Percentiles rank a stretch among this genome's conserved stretches.
These are phyloP conservation scores for Caenorhabditis sulstoni DNA, from an alignment of 2,888 invertebrate genomes.

Conservation along the genomic window DNA sequence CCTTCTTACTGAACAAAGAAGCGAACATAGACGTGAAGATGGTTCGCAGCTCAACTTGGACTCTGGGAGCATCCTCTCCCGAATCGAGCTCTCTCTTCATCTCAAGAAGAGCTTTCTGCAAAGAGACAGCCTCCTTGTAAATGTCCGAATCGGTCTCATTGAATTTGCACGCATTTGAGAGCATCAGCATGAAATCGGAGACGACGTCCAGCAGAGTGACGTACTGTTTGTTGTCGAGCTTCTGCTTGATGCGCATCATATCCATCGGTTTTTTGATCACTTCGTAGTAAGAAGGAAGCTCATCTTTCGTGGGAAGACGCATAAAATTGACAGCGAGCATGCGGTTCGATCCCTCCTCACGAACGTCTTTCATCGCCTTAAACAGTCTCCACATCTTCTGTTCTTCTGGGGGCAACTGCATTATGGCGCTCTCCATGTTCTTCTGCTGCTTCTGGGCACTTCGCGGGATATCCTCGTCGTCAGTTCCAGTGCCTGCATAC, in stretches of 20 bases:
- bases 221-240: slow-evolving; percentile 60
- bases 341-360: slow-evolving; percentile 90
- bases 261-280: slow-evolving; percentile 97
- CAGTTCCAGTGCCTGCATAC: neutral
- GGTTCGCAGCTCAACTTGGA: slow-evolving; percentile 89
- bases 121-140: slow-evolving; percentile 90
- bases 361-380: slow-evolving; percentile 89
- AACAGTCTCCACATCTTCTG: slow-evolving; percentile 89
- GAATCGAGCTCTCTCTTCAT: slow-evolving; percentile 88
- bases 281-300: slow-evolving; percentile 96
- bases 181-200: slow-evolving; percentile 86
- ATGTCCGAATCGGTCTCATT: slow-evolving; percentile 97
- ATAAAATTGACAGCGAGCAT: slow-evolving; percentile 94
- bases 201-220: slow-evolving; percentile 67
- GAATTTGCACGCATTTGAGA: slow-evolving; percentile 95
- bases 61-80: slow-evolving; percentile 57
- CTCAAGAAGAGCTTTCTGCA: slow-evolving; percentile 92
- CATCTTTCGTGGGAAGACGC: slow-evolving; percentile 90
- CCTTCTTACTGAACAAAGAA: slow-evolving; percentile 94
- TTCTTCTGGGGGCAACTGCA: slow-evolving; percentile 60
- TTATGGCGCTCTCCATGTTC: slow-evolving; percentile 28
- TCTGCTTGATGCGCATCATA: slow-evolving; percentile 90
- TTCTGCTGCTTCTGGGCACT: slow-evolving; percentile 11
- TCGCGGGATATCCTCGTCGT: slow-evolving; percentile 19
- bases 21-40: slow-evolving; percentile 92